Evolutionary conservation across 2,888 invertebrate genomes (phyloP).

Genomic region (Drosophila meridionalis): DNA sequence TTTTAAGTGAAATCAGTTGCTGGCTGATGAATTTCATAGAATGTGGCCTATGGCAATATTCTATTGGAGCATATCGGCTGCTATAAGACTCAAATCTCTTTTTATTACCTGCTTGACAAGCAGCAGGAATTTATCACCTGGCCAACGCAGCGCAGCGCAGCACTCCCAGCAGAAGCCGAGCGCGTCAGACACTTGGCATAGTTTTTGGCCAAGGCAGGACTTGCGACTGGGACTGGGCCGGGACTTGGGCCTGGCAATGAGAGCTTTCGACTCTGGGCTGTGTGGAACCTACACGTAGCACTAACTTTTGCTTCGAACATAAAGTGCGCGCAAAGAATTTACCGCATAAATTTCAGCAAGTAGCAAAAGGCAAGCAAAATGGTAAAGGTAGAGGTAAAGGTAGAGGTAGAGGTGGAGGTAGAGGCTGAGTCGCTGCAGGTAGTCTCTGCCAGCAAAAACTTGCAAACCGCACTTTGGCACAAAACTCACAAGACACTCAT

Average conservation of each 20-base stretch:
- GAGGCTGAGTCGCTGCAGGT: conserved; percentile 49
- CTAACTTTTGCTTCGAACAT: conserved; percentile 81
- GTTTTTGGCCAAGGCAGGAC: conserved; percentile 60
- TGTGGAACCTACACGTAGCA: conserved; percentile 72
- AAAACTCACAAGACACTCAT: conserved; percentile 81
- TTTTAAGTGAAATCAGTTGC: not conserved
- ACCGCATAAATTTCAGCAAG: conserved; percentile 80
- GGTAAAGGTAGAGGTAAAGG: conserved; percentile 32
- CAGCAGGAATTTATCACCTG: conserved; percentile 76
- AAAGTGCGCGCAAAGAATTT: conserved; percentile 80
- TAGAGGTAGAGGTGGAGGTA: conserved; percentile 10
- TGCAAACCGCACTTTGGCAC: conserved; percentile 80
- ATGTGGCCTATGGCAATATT: not conserved
- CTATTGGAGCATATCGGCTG: conserved; percentile 44
- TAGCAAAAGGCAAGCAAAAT: conserved; percentile 68
- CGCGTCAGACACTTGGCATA: conserved; percentile 78
- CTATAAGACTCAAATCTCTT: conserved; percentile 53
- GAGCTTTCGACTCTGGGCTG: conserved; percentile 24
- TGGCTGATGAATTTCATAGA: not conserved
- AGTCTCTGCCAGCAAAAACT: conserved; percentile 59
- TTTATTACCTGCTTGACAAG: conserved; percentile 65
- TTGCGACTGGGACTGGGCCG: not conserved
- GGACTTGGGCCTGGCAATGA: conserved; percentile 18
- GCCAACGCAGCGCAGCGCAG: conserved; percentile 40
- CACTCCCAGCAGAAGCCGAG: conserved; percentile 28